Conservation (phyloP, 30 jellyfish, hydroid and myxozoan species). For the Catostylus mosaicus region DNA sequence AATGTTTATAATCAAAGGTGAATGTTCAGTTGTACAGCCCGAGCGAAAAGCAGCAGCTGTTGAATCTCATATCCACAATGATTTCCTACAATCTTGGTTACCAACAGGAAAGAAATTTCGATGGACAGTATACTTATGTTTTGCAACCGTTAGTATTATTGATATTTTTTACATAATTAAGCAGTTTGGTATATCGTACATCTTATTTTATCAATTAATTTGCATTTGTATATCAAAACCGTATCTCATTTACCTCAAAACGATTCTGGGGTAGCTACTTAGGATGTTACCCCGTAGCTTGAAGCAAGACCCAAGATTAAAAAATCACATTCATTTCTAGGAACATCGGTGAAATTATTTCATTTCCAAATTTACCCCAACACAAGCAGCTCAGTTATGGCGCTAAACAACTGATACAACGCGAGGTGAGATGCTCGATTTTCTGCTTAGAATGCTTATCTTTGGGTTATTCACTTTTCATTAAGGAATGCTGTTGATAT, state of each 20-base stretch:
- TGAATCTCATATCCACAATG: constrained; percentile 71
- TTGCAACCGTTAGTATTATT: constrained; percentile 86
- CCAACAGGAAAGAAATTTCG: constrained; percentile 86
- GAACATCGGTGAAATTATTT: constrained; percentile 84
- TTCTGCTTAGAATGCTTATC: no score
- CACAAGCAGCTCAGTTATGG: constrained; percentile 92
- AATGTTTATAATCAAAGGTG: constrained; percentile 63
- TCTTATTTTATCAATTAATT: no score
- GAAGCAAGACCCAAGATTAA: no score
- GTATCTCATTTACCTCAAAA: no score
- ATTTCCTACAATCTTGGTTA: constrained; percentile 86
- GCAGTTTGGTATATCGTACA: no score
- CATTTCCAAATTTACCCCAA: constrained; percentile 86
- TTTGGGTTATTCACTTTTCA: no score
- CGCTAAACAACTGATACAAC: constrained; percentile 90
- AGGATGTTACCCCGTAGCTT: no score
- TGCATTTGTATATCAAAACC: no score
- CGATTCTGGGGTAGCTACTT: no score
- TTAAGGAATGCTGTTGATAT: no score
- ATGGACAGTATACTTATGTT: constrained; percentile 88
- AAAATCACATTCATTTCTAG: constrained; percentile 58
- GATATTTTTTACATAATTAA: background rate
- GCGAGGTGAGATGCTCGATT: constrained; percentile 64
- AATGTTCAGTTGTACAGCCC: constrained; percentile 88
- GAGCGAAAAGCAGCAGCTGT: constrained; percentile 76